Base-by-base conservation (phyloP, 2,888 invertebrate genomes). In the Stegophylla sp. region DNA sequence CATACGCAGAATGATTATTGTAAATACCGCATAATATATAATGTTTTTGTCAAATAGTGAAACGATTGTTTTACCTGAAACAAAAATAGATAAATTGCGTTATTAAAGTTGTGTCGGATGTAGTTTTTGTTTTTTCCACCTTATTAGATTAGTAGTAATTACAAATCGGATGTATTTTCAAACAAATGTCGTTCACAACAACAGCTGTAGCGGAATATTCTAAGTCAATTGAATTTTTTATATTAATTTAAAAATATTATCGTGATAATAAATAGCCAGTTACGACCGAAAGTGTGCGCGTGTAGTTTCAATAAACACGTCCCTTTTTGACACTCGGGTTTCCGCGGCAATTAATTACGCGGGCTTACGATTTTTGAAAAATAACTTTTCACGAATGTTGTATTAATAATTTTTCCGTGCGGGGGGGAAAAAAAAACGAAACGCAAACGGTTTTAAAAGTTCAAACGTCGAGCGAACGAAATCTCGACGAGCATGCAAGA, bases 41-140 rank as follows among this genome's bases (percentile, higher is more conserved):
- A n/a, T n/a, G n/a, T n/a, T n/a, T n/a, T n/a, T n/a, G n/a, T n/a
- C n/a, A n/a, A n/a, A n/a, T n/a, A n/a, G n/a, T n/a, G n/a, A n/a
- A n/a, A n/a, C n/a, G n/a, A n/a, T n/a, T n/a, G n/a, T 45, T 45
- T 66, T 66, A 66, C 66, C 66, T 66, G 66, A 66, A 66, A 66
- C 66, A 66, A 66, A 66, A 45, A 66, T 45, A 66, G 43, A 64
- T n/a, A 41, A 34, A 34, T 34, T n/a, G n/a, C n/a, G 34, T 34
- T 34, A 34, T 34, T 34, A 34, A 34, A n/a, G n/a, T n/a, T 34
- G 34, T 34, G 34, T 34, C 7, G 7, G 7, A 7, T 34, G 7
- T 7, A 34, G 34, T 34, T 34, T 34, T 34, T 34, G 7, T 34
- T 34, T 34, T n/a, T n/a, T n/a, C n/a, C 51, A 51, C 51, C 43